Conservation (phyloP, 2,888 invertebrate genomes). For the Laspeyria flexula region DNA sequence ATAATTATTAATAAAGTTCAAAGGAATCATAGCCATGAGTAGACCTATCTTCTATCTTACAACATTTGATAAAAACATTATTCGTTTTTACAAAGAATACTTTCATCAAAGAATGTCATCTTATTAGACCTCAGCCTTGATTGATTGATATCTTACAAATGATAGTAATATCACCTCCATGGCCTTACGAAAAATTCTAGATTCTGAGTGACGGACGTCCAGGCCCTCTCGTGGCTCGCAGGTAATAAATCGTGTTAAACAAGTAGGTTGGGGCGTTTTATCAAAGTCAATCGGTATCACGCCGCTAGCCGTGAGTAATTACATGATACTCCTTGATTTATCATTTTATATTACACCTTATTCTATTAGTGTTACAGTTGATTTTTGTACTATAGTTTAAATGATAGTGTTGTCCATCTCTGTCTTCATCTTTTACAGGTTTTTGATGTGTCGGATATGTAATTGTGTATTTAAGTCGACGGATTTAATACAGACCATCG, state of each 20-base stretch:
- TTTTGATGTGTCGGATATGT: conserved; percentile 36
- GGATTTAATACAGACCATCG: conserved; percentile 23
- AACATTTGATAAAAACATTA: no score
- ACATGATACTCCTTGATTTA: conserved; percentile 50
- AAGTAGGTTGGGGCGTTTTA: conserved; percentile 85
- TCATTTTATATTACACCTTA: conserved; percentile 32
- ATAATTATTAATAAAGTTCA: no score
- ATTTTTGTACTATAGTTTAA: not conserved
- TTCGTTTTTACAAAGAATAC: no score
- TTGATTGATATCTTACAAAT: not conserved
- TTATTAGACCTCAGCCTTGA: not conserved
- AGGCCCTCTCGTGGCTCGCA: conserved; percentile 74
- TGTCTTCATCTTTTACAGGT: conserved; percentile 44
- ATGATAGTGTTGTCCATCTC: conserved; percentile 44
- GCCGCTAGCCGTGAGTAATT: conserved; percentile 79
- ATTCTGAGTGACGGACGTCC: conserved; percentile 52
- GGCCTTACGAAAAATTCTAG: conserved; percentile 43
- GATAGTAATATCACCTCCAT: conserved; percentile 38
- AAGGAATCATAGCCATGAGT: no score
- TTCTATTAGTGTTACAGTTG: conserved; percentile 13
- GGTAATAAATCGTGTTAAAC: conserved; percentile 85
- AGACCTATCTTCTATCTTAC: no score
- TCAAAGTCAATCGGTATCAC: conserved; percentile 84
- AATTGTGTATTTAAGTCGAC: conserved; percentile 34
- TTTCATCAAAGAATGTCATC: not conserved